phyloP scores from a whole-genome alignment of 2,113 vertebrate genomes.

The Suricata suricatta region DNA sequence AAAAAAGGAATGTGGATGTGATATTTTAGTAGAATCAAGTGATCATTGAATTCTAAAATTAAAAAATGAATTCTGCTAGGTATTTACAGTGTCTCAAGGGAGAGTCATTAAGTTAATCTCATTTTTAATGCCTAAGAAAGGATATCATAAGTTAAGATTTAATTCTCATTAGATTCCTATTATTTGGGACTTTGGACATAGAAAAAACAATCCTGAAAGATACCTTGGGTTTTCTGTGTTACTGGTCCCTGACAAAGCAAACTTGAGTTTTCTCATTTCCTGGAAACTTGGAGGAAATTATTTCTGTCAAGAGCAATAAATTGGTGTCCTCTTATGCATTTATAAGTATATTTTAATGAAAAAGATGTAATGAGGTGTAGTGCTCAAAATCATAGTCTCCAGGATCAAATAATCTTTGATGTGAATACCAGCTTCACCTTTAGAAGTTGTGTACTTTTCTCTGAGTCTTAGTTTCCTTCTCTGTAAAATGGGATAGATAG shows the following conservation, averaged over 20 bases:
- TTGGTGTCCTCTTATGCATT: not conserved
- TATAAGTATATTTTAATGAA: not conserved
- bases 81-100: not conserved
- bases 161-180: not conserved
- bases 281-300: not conserved
- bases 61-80: not conserved
- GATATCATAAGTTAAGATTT: not conserved
- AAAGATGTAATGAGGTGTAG: not conserved
- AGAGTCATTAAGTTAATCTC: not conserved
- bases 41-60: conserved; percentile 3
- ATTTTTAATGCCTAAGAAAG: conserved; percentile 29
- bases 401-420: not conserved
- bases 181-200: not conserved
- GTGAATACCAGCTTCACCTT: not conserved
- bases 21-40: not conserved
- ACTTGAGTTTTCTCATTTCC: not conserved
- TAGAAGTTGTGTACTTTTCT: not conserved
- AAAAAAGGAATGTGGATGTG: not conserved
- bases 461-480: not conserved
- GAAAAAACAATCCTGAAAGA: not conserved
- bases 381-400: not conserved
- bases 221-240: not conserved
- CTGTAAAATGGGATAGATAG: not conserved
- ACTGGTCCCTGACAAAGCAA: not conserved
- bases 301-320: not conserved